Conservation (phyloP, 2,113 vertebrate genomes). For the Alethe diademata region DNA sequence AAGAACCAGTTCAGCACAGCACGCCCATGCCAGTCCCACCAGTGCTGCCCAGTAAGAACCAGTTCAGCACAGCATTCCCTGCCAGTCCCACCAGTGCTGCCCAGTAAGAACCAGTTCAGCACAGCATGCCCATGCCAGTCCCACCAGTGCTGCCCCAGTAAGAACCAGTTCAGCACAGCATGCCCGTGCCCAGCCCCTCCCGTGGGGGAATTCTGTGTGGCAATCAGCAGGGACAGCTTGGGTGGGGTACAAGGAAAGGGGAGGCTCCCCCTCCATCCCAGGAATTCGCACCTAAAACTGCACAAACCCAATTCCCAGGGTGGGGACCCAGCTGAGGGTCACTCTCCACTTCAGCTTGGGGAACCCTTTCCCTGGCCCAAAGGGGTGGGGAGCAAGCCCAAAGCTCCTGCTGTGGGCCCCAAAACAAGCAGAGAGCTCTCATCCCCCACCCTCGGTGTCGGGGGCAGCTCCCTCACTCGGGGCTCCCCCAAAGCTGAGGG, state of each 20-base stretch:
- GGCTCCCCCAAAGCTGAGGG: too few species aligned
- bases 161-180: accelerated
- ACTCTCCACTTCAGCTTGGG: not conserved
- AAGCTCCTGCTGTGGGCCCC: accelerated
- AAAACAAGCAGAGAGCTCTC: not conserved
- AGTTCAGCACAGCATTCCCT: not conserved
- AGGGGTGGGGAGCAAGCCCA: not conserved
- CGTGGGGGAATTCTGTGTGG: accelerated
- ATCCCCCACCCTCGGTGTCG: accelerated
- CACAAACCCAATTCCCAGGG: not conserved
- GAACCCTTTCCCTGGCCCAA: too few species aligned
- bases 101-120: not conserved
- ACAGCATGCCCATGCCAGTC: accelerated
- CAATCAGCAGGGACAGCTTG: not conserved
- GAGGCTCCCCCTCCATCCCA: too few species aligned
- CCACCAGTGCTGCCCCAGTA: not conserved
- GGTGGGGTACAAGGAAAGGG: too few species aligned
- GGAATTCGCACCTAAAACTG: not conserved
- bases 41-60: not conserved
- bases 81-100: not conserved
- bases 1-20: too few species aligned
- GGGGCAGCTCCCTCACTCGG: not conserved
- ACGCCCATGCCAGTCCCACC: too few species aligned
- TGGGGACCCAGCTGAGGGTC: not conserved
- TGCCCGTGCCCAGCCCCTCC: not conserved